Conservation (phyloP, 2,113 vertebrate genomes). For the Microcebus tavaratra region DNA sequence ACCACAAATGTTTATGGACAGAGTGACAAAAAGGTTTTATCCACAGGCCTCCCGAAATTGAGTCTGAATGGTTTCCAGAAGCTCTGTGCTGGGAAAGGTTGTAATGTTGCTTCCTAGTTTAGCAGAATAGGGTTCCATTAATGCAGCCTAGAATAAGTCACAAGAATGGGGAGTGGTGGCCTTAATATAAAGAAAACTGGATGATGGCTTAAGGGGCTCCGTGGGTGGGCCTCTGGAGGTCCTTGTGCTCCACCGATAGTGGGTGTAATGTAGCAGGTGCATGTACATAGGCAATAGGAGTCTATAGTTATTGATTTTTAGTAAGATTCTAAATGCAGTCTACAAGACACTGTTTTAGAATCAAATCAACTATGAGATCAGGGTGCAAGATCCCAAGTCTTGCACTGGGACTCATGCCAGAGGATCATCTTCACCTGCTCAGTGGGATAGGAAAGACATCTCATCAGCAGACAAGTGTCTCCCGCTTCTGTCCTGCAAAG, state of each 20-base stretch:
- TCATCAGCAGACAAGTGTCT: constrained; percentile 52
- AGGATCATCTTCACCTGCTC: neutral
- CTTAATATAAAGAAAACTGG: neutral
- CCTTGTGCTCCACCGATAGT: neutral
- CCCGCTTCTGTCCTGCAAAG: neutral
- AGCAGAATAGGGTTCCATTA: neutral
- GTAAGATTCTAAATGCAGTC: constrained; percentile 13
- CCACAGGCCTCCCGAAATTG: neutral
- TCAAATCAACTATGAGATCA: neutral
- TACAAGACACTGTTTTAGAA: neutral
- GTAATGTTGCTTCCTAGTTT: neutral
- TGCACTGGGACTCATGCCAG: neutral
- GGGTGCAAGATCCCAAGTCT: neutral
- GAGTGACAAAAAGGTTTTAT: neutral
- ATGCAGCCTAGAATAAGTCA: neutral
- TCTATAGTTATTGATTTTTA: neutral
- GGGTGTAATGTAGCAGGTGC: neutral
- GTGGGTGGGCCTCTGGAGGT: neutral
- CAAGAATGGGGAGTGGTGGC: neutral
- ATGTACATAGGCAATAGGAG: neutral
- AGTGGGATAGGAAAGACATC: neutral
- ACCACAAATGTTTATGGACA: neutral
- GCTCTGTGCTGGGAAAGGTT: neutral
- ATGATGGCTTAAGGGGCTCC: neutral
- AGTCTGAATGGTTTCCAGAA: neutral